Conservation (phyloP, 1,140 invertebrate species). For the Schlechtendalia chinensis region DNA sequence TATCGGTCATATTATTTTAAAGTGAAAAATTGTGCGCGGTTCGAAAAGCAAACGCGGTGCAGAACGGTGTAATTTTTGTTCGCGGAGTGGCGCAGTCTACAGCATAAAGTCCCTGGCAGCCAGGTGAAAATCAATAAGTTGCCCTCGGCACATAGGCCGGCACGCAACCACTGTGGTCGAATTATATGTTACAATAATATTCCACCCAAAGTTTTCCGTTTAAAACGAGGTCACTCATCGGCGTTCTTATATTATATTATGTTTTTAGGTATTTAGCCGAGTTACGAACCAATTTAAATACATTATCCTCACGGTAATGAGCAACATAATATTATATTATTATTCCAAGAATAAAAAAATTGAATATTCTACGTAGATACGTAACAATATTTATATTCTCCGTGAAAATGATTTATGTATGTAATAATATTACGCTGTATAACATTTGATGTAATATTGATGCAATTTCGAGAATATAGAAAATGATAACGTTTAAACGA, state of each 20-base stretch:
- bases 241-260: background rate
- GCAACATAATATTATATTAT: no score
- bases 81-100: conserved; percentile 39
- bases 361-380: no score
- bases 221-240: conserved; percentile 26
- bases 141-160: conserved; percentile 47
- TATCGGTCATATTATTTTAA: no score
- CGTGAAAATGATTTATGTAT: no score
- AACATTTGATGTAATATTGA: no score
- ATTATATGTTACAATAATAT: conserved; percentile 45
- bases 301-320: no score
- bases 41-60: conserved; percentile 30
- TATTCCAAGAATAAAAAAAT: no score
- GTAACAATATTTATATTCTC: no score
- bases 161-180: conserved; percentile 42
- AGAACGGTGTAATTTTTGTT: conserved; percentile 29
- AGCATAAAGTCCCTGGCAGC: conserved; percentile 23
- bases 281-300: background rate
- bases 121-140: conserved; percentile 50
- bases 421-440: no score
- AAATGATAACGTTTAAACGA: no score
- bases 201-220: conserved; percentile 1
- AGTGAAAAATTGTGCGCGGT: background rate
- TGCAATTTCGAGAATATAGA: no score
- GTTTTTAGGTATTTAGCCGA: background rate